phyloP scores from a whole-genome alignment of 92 coral and sea anemone species.

The Siderastrea radians region DNA sequence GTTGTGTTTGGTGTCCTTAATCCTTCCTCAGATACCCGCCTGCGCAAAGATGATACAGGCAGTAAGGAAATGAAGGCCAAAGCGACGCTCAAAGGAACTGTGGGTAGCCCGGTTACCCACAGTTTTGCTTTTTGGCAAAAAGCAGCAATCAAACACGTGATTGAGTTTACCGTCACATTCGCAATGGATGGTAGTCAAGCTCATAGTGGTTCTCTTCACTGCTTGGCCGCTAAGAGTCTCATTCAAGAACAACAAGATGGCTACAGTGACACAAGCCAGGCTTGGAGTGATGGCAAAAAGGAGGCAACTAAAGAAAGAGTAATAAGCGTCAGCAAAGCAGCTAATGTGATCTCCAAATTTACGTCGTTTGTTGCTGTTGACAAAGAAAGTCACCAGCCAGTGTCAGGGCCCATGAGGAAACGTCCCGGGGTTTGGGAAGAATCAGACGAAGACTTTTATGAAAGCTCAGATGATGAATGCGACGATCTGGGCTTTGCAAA shows the following conservation, averaged over 20 bases:
- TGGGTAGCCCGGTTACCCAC: background rate
- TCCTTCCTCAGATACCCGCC: background rate
- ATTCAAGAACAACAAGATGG: constrained; percentile 64
- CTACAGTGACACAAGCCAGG: background rate
- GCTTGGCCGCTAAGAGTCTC: constrained; percentile 72
- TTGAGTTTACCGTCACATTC: constrained; percentile 55
- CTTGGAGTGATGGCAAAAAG: background rate
- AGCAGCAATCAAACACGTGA: constrained; percentile 43
- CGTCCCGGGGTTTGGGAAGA: background rate
- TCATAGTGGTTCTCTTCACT: constrained; percentile 50
- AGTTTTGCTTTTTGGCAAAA: no score
- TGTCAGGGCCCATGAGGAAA: constrained; percentile 49
- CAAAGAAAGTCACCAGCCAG: constrained; percentile 8
- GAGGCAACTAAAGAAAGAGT: constrained; percentile 35
- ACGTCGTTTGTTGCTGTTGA: constrained; percentile 24
- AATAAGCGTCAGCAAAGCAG: constrained; percentile 71
- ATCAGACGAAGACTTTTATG: background rate
- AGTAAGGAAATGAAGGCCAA: constrained; percentile 22
- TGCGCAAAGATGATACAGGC: background rate
- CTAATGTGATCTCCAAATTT: constrained; percentile 68
- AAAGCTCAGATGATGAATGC: background rate
- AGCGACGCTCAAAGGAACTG: constrained; percentile 52
- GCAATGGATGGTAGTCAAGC: constrained; percentile 48
- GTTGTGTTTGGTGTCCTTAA: constrained; percentile 68
- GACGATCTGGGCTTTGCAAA: background rate